Base-by-base conservation (phyloP, 2,888 invertebrate species). In the Callyntrura guangdongensis region DNA sequence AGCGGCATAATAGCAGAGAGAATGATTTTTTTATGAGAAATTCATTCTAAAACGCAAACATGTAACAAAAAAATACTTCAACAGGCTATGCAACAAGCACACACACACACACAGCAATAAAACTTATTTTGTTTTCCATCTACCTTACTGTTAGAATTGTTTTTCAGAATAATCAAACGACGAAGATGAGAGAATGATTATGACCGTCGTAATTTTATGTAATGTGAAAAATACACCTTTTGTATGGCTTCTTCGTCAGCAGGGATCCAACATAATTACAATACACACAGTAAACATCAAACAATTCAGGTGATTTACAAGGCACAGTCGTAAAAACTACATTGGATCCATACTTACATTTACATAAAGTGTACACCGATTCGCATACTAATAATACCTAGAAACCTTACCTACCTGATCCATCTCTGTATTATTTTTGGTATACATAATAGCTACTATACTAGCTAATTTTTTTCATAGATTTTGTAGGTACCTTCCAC, bases 181-280 rank as follows among this genome's bases (percentile, higher is more conserved):
- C 36, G 36, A 36, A 36, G 36, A 36, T 36, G 22, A 0, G 9
- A 69, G 45, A 0, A 45, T 45, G 49, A 53, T 53, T 22, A 77
- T 25, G 8, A 53, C 25, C 14, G 4, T 77, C 74, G 85, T 85
- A 86, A 86, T 86, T 86, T 61, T 36, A 53, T 47, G 67, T 79
- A 86, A 86, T 77, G 79, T 61, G 77, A 67, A 79, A 79, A 86
- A 86, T 86, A 59, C 79, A 79, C 79, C 36, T 79, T 49, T 77
- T 79, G 49, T 64, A 86, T 86, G 49, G 79, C 86, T 86, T 67
- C 86, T 67, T 86, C 86, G 74, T 77, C 87, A 88, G 87, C 87
- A 82, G 87, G 87, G 81, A 81, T 81, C 64, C 87, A 81, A 8
- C 25, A 69, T 88, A 88, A 88, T 88, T 88, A 79, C 82, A 69